Base-by-base conservation (phyloP, 2,797 vertebrate species). In the Nyctibius grandis region DNA sequence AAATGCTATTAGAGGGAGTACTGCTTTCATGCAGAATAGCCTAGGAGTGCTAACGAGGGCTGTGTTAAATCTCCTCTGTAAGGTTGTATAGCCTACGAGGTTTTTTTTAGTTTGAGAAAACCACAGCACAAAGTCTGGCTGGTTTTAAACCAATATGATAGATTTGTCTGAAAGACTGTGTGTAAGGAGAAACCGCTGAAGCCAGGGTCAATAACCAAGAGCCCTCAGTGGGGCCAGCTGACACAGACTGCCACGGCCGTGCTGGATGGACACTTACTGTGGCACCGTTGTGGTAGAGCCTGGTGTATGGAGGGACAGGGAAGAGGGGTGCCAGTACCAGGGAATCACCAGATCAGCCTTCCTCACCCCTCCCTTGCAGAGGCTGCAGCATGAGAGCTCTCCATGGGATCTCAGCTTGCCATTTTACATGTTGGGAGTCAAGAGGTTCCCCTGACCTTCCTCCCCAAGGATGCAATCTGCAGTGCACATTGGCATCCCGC, bases 401-500 rank as follows among this genome's bases (percentile, higher is more conserved):
- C 29, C 0, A 0, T 23, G 59, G 44, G n/a, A 17, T 16, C 36
- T 82, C 51, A 51, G 10, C 33, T 74, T 50, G 29, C 29, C 26
- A 5, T 91, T 89, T 61, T 3, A 57, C 20, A 45, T 1, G 4
- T 3, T 45, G 51, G 2, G 12, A 10, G 10, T 20, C n/a, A 44
- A 67, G 36, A 64, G 11, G 25, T 47, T 78, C 45, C 40, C 19
- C 3, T 33, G 4, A 9, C 8, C 15, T 36, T 42, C 16, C 15
- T 67, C 18, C 29, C 25, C 8, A 6, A 5, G 60, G 51, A 4
- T 3, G 12, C 0, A 1, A 42, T 11, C 42, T 34, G 63, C 23
- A 5, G 23, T 0, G 10, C 31, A 0, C 4, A 2, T 3, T 40
- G 22, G 14, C 57, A 50, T 22, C 19, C 9, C 2, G 1, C 13